Conservation (phyloP, 2,113 vertebrate species). For the Epinephelus lanceolatus region DNA sequence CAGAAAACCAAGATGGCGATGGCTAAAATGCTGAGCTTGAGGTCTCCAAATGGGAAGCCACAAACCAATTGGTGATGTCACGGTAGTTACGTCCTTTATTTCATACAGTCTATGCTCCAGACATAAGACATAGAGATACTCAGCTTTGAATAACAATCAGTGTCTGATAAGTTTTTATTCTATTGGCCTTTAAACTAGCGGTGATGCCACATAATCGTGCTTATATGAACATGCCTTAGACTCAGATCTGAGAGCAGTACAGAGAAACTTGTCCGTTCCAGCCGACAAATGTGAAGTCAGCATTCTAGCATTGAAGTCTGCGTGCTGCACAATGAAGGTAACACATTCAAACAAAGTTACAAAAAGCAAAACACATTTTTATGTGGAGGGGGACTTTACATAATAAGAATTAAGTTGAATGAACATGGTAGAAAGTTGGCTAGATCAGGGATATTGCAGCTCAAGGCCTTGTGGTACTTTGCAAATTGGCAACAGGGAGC, state of each 20-base stretch:
- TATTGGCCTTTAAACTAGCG: not conserved
- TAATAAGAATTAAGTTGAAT: not conserved
- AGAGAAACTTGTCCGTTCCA: not conserved
- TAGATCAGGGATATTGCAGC: not conserved
- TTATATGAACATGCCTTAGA: not conserved
- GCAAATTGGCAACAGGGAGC: not conserved
- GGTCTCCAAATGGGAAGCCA: too few relatives aligned
- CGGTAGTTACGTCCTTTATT: too few relatives aligned
- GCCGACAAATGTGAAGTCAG: not conserved
- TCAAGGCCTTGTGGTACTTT: not conserved
- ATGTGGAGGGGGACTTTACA: not conserved
- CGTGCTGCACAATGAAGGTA: not conserved
- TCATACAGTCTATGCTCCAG: too few relatives aligned
- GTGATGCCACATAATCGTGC: not conserved
- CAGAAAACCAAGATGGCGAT: too few relatives aligned
- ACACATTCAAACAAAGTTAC: not conserved
- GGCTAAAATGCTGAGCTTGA: too few relatives aligned
- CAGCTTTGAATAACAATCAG: not conserved
- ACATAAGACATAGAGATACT: too few relatives aligned
- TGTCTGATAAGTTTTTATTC: not conserved
- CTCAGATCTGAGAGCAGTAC: not conserved
- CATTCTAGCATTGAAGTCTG: not conserved
- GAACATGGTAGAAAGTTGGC: not conserved
- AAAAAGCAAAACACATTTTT: not conserved
- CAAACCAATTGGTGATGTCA: too few relatives aligned